Evolutionary conservation across 2,888 invertebrate genomes (phyloP), one percentile per base, ranked within the genome.

Genomic region (Euproctis similis): DNA sequence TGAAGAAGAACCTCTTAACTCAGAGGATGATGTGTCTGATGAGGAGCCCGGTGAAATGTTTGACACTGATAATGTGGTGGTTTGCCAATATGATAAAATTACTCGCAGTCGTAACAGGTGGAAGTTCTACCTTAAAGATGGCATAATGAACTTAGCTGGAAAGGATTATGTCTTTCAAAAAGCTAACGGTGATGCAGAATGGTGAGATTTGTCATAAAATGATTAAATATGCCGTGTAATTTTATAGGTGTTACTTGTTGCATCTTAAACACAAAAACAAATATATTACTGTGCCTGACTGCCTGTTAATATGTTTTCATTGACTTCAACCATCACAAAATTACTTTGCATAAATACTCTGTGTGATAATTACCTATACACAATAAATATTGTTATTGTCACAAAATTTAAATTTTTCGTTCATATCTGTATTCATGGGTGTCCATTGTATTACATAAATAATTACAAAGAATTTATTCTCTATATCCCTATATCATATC

Each of bases 1-100:
- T 1, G 87, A 87, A 44, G 87, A 97, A 86, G 97, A 98, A 64
- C 98, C 98, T 0, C 84, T 98, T 1, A 98, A 98, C 75, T 97
- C 97, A 3, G 96, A 92, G 56, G 98, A 98, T 78, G 98, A 98
- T 82, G 97, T 98, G 4, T 97, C 97, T 26, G 98, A 98, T 68
- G 98, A 97, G 59, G 95, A 97, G 64, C 92, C 95, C 0, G 88
- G 92, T 39, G 97, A 98, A 72, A 88, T 98, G 68, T 99, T 98
- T 85, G 98, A 99, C 59, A 97, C 98, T 21, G 98, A 99, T 54
- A 98, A 99, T 87, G 98, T 99, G 33, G 96, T 99, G 39, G 98
- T 99, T 35, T 99, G 99, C 75, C 99, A 99, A 78, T 99, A 98
- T 84, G 99, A 99, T 84, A 99, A 99, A 94, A 97, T 99, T 38